Evolutionary conservation across 2,888 invertebrate species (phyloP).

Genomic region (Sycophila texana): DNA sequence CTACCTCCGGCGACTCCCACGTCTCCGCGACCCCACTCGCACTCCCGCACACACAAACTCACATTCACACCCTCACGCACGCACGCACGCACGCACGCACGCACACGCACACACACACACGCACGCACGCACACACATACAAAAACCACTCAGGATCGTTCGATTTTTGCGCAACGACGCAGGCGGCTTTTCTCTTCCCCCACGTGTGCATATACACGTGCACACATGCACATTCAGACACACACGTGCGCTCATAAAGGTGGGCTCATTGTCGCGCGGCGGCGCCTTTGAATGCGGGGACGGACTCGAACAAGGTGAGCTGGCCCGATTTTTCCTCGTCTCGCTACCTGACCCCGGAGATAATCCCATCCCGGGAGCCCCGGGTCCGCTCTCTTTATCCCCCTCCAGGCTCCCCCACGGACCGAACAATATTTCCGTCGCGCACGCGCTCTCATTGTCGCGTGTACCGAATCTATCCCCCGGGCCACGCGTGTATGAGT

Average conservation of each 20-base stretch:
- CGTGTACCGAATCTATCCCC: conserved; percentile 29
- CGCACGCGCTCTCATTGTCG: conserved; percentile 1
- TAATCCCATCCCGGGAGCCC: conserved; percentile 72
- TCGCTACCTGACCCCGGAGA: conserved; percentile 71
- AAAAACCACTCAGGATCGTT: neutral
- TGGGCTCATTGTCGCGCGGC: conserved; percentile 1
- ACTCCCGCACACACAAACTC: neutral
- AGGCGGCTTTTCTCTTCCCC: neutral
- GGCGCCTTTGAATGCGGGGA: neutral
- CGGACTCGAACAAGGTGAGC: neutral
- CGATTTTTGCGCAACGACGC: conserved; percentile 8
- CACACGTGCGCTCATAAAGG: neutral
- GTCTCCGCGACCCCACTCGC: conserved; percentile 1
- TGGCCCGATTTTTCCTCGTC: conserved; percentile 39
- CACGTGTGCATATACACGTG: neutral
- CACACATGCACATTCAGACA: neutral
- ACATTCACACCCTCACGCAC: neutral
- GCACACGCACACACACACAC: neutral
- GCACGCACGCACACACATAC: neutral
- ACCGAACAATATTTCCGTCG: conserved; percentile 38
- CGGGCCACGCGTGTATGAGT: neutral
- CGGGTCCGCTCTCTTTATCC: conserved; percentile 28
- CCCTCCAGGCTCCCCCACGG: conserved; percentile 48
- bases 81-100: neutral
- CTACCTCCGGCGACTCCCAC: conserved; percentile 47